Base-by-base conservation (phyloP, 1,140 invertebrate species). In the Schlechtendalia chinensis region DNA sequence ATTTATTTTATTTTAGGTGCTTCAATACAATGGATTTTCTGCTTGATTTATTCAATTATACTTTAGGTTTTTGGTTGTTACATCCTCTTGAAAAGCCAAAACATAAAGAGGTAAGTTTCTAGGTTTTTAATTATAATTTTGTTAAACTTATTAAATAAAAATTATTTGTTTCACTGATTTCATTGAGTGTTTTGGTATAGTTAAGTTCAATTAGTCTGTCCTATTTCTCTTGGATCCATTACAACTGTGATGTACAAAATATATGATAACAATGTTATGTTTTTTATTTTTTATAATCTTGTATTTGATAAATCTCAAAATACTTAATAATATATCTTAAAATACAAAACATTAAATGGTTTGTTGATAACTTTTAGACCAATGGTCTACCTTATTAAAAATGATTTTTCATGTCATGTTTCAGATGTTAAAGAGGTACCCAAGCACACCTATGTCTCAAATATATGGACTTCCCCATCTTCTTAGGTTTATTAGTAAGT, bases 401-500 rank as follows among this genome's bases (percentile, higher is more conserved):
- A 22, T 32, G n/a, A 22, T 8, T 69, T 54, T 54, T 67, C 6
- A n/a, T 53, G 10, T 29, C 0, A n/a, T 53, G 6, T 72, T 72
- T 53, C 11, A 72, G 69, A 11, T 54, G 11, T 0, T 32, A 27
- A n/a, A 5, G 11, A 32, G n/a, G 4, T 29, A 29, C 27, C 11
- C 17, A n/a, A 17, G 1, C 6, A 72, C 1, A 29, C 22, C 67
- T 1, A 72, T 71, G 67, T 50, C 24, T 14, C 24, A 72, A 11
- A 72, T 72, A n/a, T 72, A 72, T 29, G 69, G 69, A 53, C 50
- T 72, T n/a, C 69, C 69, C 27, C 69, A 72, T 29, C 50, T 72
- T 6, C 47, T 72, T 11, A 29, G 69, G 19, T 72, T 72, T 29
- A 29, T 72, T 14, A 29, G 69, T 72, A n/a, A 72, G 47, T 22